Evolutionary conservation across 2,797 vertebrate genomes (phyloP).

Genomic region (Pangasius sanitwongsei): DNA sequence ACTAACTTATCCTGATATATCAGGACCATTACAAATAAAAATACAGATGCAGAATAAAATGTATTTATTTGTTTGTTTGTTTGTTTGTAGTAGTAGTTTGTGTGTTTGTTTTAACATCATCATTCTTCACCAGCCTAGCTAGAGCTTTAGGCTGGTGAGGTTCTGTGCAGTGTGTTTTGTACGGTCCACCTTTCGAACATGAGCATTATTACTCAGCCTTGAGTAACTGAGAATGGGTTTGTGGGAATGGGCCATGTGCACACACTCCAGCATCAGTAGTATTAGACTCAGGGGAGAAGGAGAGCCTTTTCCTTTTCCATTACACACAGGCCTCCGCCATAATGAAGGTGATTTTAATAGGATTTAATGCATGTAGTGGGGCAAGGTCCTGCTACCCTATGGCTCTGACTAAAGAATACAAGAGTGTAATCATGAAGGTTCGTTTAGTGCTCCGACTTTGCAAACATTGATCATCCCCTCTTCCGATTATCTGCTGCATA

Average conservation of each 20-base stretch:
- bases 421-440: conserved; percentile 59
- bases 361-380: conserved; percentile 65
- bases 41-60: background rate
- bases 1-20: background rate
- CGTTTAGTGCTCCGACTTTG: conserved; percentile 53
- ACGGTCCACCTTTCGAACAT: conserved; percentile 36
- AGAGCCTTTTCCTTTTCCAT: conserved; percentile 59
- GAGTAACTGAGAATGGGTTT: conserved; percentile 61
- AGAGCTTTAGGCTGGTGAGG: background rate
- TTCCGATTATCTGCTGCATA: conserved; percentile 30
- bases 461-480: conserved; percentile 54
- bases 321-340: conserved; percentile 56
- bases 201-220: conserved; percentile 60
- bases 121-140: background rate
- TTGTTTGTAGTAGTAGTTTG: background rate
- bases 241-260: conserved; percentile 53
- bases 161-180: conserved; percentile 28
- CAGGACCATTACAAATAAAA: background rate
- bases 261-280: conserved; percentile 54
- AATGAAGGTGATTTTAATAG: conserved; percentile 67
- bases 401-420: conserved; percentile 53
- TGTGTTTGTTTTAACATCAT: background rate
- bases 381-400: conserved; percentile 57
- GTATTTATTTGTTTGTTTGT: too few relatives aligned
- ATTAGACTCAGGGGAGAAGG: conserved; percentile 60